Base-by-base conservation (phyloP, 2,113 vertebrate species). In the Columba livia region DNA sequence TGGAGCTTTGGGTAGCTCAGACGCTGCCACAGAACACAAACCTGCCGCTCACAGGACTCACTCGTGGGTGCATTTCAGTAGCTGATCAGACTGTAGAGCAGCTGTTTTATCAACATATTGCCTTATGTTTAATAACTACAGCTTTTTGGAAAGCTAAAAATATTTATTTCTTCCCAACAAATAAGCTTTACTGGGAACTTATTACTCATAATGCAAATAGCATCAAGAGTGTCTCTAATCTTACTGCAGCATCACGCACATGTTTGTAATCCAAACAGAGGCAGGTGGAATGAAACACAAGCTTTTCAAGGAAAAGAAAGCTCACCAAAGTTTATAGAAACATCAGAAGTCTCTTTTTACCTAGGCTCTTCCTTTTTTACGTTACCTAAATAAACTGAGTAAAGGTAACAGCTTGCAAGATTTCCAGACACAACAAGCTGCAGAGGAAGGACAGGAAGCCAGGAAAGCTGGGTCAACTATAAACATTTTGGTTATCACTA, bases 191-290 rank as follows among this genome's bases (percentile, higher is more conserved):
- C 1, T 7, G 31, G 50, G 32, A 82, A 73, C 66, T 67, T 83
- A 61, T 44, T 88, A 48, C 11, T 89, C 85, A 81, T 48, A 65
- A 77, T 25, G 36, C 66, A 95, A 90, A 79, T 1, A 65, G 28
- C 70, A 72, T 53, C 66, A 79, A 28, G n/a, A 73, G 32, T 47
- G 16, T 34, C 38, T 82, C 72, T 70, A 47, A 83, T 70, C 79
- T 38, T 32, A 54, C 40, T 40, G 47, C 5, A 20, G 56, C 82
- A 89, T 38, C 51, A 34, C 2, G 28, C 57, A 79, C 9, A 3
- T 60, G 61, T 91, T 88, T 78, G 80, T 54, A 79, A 88, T 53
- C 34, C 65, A 95, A 89, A 94, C 48, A 89, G 44, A 75, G 57
- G 51, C 38, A 34, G 28, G 70, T 69, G 62, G 70, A 81, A 75